Percentiles rank a stretch among this genome's conserved stretches.
phyloP scores from a whole-genome alignment of 2,113 vertebrate genomes.

The Trachemys scripta region DNA sequence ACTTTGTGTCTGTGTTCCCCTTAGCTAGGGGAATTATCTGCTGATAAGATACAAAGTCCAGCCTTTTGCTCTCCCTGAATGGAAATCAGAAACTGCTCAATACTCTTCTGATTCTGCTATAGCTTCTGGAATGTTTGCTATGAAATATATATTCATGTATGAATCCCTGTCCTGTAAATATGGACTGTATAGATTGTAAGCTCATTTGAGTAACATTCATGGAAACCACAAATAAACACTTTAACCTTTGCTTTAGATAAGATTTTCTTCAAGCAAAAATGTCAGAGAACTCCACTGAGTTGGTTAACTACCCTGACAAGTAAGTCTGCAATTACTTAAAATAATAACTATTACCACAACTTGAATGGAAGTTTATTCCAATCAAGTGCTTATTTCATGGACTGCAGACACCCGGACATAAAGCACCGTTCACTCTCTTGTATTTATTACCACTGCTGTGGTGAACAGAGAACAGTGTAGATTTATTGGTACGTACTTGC shows the following conservation, averaged over 20 bases:
- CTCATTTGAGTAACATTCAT: neutral
- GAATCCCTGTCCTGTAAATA: neutral
- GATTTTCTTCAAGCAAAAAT: slow-evolving; percentile 61
- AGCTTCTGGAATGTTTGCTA: neutral
- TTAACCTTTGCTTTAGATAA: slow-evolving; percentile 62
- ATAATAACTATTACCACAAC: neutral
- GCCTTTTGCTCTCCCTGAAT: neutral
- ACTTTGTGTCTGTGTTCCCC: neutral
- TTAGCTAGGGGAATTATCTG: neutral
- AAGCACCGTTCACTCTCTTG: neutral
- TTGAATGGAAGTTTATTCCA: neutral
- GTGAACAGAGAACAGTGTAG: neutral
- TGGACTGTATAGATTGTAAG: neutral
- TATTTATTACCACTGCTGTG: neutral
- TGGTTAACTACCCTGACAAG: slow-evolving; percentile 70
- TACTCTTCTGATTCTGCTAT: neutral
- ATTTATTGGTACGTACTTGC: neutral
- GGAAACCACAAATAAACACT: neutral
- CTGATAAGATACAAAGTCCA: neutral
- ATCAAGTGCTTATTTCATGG: neutral
- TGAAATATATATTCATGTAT: no score
- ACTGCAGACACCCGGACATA: neutral
- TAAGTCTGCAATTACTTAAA: slow-evolving; percentile 55
- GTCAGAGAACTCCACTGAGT: slow-evolving; percentile 68
- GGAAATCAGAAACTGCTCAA: neutral